A percentile compares a stretch with the other conserved stretches of the same genome.
Evolutionary conservation across 2,113 vertebrate species (phyloP).

Genomic region (Pithys albifrons): DNA sequence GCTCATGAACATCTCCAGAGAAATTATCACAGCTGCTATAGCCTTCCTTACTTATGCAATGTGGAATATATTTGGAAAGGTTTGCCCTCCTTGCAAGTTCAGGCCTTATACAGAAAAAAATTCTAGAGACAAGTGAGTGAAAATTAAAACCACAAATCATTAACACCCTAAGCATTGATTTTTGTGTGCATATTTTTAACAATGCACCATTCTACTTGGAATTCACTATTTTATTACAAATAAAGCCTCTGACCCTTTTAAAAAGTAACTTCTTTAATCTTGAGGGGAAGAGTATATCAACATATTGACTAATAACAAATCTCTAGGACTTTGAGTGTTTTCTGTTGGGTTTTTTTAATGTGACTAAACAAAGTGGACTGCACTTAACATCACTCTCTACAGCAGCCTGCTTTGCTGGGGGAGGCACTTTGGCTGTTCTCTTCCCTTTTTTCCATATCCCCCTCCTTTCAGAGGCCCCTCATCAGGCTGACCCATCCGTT

Average conservation of each 20-base stretch:
- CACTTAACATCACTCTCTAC: not conserved
- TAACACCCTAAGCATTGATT: not conserved
- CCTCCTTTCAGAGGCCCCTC: constrained; percentile 62
- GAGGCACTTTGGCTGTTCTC: constrained; percentile 43
- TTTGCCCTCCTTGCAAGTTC: not conserved
- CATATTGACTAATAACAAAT: constrained; percentile 15
- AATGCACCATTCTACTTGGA: not conserved
- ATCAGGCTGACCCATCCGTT: constrained; percentile 27
- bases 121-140: not conserved
- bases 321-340: constrained; percentile 16
- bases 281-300: not conserved
- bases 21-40: not conserved
- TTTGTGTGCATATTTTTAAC: not conserved
- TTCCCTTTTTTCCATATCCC: constrained; percentile 3
- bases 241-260: not conserved
- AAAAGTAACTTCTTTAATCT: constrained; percentile 36
- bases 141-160: not conserved
- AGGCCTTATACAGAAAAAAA: not conserved
- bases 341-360: not conserved
- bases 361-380: constrained; percentile 8
- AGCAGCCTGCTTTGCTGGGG: constrained; percentile 31
- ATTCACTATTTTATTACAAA: not conserved
- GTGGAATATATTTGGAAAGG: not conserved
- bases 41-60: not conserved
- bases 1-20: not conserved